Evolutionary conservation across 2,888 invertebrate species (phyloP).

Genomic region (Drosophila aldrichi): DNA sequence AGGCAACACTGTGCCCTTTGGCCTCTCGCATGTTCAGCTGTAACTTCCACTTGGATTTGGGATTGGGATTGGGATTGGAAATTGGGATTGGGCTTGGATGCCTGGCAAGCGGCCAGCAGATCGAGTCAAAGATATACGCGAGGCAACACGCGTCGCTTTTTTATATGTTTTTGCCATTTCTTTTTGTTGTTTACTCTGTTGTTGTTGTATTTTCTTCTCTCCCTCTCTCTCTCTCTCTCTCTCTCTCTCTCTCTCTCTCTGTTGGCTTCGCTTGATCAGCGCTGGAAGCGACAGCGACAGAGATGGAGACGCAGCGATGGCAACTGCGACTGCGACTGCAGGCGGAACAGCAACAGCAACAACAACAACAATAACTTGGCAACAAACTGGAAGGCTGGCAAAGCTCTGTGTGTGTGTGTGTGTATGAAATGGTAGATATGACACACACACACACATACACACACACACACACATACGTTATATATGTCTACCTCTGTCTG

Average conservation of each 20-base stretch:
- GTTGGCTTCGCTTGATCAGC: slow-evolving; percentile 53
- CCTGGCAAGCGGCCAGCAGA: slow-evolving; percentile 55
- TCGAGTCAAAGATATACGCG: slow-evolving; percentile 69
- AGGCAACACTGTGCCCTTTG: background rate
- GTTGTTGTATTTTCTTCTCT: slow-evolving; percentile 5
- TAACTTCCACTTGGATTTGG: slow-evolving; percentile 9
- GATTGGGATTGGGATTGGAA: slow-evolving; percentile 4
- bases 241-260: slow-evolving; percentile 12
- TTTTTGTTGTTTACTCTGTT: slow-evolving; percentile 9
- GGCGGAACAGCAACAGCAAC: slow-evolving; percentile 4
- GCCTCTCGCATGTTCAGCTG: slow-evolving; percentile 30
- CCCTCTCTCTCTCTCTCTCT: slow-evolving; percentile 4
- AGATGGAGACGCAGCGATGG: background rate
- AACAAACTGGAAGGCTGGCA: slow-evolving; percentile 43
- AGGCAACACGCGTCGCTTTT: slow-evolving; percentile 69
- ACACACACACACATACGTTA: slow-evolving; percentile 2
- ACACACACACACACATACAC: slow-evolving; percentile 3
- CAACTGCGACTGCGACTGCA: slow-evolving; percentile 12
- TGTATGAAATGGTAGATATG: slow-evolving; percentile 44
- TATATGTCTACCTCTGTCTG: slow-evolving; percentile 25
- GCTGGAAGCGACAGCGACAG: slow-evolving; percentile 23
- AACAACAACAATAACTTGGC: slow-evolving; percentile 4
- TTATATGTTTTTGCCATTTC: slow-evolving; percentile 26
- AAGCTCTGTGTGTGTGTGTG: slow-evolving; percentile 23
- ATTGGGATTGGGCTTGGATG: slow-evolving; percentile 16